phyloP scores from a whole-genome alignment of 2,797 vertebrate species.

The Pogoniulus pusillus region DNA sequence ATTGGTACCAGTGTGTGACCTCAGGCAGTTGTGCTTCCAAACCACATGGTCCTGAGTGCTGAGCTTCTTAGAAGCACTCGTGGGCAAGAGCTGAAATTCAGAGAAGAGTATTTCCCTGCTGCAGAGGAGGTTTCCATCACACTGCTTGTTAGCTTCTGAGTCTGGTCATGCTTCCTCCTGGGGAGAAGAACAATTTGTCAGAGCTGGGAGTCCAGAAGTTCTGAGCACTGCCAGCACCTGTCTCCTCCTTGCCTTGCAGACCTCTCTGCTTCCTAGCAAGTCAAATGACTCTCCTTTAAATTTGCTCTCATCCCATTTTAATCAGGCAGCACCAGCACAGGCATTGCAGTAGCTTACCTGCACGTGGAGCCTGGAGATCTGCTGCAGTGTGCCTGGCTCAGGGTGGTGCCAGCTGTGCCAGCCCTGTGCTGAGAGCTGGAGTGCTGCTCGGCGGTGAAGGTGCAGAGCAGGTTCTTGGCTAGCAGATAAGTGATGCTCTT shows the following conservation, averaged over 20 bases:
- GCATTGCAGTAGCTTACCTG: background rate
- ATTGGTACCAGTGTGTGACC: background rate
- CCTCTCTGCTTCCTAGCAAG: background rate
- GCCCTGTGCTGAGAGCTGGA: background rate
- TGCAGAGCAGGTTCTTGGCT: background rate
- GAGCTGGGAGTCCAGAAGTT: too few species aligned
- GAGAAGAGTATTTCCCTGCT: background rate
- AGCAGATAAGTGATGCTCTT: background rate
- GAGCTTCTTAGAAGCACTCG: background rate
- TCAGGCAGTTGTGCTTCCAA: background rate
- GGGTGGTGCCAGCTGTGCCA: background rate
- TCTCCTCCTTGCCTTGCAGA: background rate
- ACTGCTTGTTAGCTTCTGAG: background rate
- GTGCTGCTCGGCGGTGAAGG: background rate
- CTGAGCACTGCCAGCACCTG: accelerated
- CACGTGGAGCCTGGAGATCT: background rate
- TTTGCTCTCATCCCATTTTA: background rate
- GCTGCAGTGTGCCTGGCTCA: background rate
- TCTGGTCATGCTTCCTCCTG: background rate
- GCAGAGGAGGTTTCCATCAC: background rate
- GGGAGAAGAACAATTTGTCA: background rate
- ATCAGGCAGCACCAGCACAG: background rate
- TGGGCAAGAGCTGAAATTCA: background rate
- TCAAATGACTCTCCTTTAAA: background rate
- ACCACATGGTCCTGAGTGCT: background rate